Conservation (phyloP, 2,888 invertebrate genomes). For the Hyles lineata region DNA sequence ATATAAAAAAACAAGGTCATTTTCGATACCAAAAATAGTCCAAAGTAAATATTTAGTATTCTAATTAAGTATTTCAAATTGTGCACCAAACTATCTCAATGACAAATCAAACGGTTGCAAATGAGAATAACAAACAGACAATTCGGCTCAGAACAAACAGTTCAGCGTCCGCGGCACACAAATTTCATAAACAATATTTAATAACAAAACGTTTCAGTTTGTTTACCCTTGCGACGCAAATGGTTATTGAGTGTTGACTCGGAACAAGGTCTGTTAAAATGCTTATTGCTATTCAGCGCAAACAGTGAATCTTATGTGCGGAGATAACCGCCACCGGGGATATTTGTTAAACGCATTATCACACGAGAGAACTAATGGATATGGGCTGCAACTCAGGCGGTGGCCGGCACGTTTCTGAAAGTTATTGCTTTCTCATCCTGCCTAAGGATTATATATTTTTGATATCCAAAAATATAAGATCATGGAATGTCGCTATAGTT, state of each 20-base stretch:
- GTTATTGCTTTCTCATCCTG: too few species aligned
- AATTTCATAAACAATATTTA: not conserved
- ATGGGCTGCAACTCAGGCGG: not conserved
- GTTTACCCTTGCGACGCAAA: not conserved
- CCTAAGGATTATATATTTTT: too few species aligned
- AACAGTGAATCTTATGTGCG: constrained; percentile 16
- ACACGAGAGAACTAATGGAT: not conserved
- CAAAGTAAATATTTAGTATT: not conserved
- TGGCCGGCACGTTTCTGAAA: not conserved
- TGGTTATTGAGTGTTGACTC: constrained; percentile 4
- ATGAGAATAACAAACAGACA: constrained; percentile 1
- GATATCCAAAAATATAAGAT: too few species aligned
- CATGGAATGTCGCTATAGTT: too few species aligned
- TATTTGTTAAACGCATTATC: constrained; percentile 15
- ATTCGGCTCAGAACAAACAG: not conserved
- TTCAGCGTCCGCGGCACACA: not conserved
- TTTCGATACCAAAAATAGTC: not conserved
- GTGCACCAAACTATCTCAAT: not conserved
- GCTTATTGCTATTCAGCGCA: constrained; percentile 7
- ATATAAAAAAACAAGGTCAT: not conserved
- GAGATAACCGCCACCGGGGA: not conserved
- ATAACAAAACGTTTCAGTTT: constrained; percentile 12
- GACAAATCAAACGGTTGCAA: constrained; percentile 11
- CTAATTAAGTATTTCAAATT: not conserved
- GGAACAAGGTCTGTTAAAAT: constrained; percentile 15